These are phyloP conservation scores for Sclerurus mexicanus DNA, from an alignment of 2,113 vertebrate genomes.

Conservation along the genomic window DNA sequence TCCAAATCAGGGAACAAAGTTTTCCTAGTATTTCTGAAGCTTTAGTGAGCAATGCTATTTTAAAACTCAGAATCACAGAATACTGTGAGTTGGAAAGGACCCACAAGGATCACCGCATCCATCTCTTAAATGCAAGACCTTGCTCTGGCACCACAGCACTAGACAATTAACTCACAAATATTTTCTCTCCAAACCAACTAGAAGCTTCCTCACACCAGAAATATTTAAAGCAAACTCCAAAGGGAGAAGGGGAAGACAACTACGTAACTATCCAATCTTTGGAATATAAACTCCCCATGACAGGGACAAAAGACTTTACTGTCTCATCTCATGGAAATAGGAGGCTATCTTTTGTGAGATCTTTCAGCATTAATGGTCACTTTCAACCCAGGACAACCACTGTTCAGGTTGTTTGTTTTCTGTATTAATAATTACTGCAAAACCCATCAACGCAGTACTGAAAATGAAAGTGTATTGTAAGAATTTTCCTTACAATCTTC, in stretches of 20 bases:
- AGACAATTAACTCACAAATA: neutral
- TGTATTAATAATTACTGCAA: neutral
- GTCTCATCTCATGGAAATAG: neutral
- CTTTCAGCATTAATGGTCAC: neutral
- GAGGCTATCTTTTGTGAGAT: neutral
- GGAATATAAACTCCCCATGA: neutral
- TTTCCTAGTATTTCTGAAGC: neutral
- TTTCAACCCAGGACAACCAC: neutral
- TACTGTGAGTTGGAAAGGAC: neutral
- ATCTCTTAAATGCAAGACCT: neutral
- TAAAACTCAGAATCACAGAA: neutral
- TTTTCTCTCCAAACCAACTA: neutral
- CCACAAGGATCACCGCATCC: neutral
- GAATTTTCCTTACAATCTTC: neutral
- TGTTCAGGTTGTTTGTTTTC: neutral
- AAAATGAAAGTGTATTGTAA: neutral
- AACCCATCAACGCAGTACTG: neutral
- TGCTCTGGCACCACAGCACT: neutral
- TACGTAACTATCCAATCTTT: neutral
- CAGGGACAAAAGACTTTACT: neutral
- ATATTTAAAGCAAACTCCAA: neutral
- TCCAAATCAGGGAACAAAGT: neutral
- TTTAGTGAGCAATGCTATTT: neutral
- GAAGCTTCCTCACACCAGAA: neutral
- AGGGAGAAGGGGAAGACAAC: neutral